Percentiles rank a stretch among this genome's conserved stretches.
These are phyloP conservation scores for Brachypalpus laphriformis DNA, from an alignment of 2,888 invertebrate species.

Conservation along the genomic window DNA sequence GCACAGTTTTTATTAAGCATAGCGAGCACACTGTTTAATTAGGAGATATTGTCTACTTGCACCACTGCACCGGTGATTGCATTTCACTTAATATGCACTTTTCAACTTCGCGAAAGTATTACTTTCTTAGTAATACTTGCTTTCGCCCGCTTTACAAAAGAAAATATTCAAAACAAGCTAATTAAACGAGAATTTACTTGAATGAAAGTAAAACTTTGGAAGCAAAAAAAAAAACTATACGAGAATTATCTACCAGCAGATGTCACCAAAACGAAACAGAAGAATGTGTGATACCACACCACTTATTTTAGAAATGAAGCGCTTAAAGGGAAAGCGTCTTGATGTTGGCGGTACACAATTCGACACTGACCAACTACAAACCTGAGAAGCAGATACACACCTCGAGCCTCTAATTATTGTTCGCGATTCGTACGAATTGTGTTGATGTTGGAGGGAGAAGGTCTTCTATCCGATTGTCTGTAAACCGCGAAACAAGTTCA, in stretches of 20 bases:
- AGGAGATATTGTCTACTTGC: neutral
- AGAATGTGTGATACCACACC: neutral
- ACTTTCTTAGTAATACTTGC: neutral
- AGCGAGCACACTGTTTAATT: neutral
- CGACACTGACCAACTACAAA: constrained; percentile 44
- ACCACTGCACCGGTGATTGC: neutral
- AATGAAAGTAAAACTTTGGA: neutral
- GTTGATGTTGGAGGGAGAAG: constrained; percentile 50
- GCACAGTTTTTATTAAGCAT: too few relatives aligned
- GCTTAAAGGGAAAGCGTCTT: constrained; percentile 13
- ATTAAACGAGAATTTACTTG: neutral
- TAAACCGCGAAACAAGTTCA: constrained; percentile 16
- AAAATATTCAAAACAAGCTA: neutral
- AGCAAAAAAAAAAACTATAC: neutral
- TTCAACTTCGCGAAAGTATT: too few relatives aligned
- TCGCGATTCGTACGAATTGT: constrained; percentile 15
- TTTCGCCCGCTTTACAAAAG: neutral
- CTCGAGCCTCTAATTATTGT: constrained; percentile 1
- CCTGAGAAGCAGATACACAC: constrained; percentile 30
- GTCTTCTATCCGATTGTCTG: neutral
- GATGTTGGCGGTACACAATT: constrained; percentile 38
- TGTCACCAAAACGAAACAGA: neutral
- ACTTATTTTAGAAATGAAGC: neutral
- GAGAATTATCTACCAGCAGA: neutral
- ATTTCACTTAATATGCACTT: constrained; percentile 22